Conservation (phyloP, 2,888 invertebrate species). For the Selenia dentaria region DNA sequence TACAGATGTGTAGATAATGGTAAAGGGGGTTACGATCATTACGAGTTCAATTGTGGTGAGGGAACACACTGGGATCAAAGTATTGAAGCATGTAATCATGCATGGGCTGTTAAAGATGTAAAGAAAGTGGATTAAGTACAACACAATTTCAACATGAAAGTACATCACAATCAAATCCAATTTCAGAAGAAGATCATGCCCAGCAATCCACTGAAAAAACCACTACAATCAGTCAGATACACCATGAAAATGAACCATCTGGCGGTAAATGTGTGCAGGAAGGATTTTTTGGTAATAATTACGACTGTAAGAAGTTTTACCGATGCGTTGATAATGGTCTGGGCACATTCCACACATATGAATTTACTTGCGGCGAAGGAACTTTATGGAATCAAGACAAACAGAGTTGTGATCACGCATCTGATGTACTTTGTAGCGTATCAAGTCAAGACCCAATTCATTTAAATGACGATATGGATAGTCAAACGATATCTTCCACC, state of each 20-base stretch:
- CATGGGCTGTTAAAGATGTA: constrained; percentile 23
- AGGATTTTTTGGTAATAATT: constrained; percentile 84
- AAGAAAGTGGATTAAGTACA: constrained; percentile 36
- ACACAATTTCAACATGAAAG: constrained; percentile 16
- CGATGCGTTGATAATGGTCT: constrained; percentile 85
- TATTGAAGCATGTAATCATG: constrained; percentile 80
- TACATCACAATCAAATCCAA: constrained; percentile 29
- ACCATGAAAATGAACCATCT: constrained; percentile 12
- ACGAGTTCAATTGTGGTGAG: constrained; percentile 83
- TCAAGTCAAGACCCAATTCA: constrained; percentile 17
- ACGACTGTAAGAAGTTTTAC: constrained; percentile 88
- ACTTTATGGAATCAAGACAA: constrained; percentile 84
- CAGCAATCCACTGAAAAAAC: constrained; percentile 21
- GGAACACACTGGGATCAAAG: constrained; percentile 86
- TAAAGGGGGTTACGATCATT: constrained; percentile 71
- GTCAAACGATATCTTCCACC: constrained; percentile 12
- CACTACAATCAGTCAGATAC: constrained; percentile 13
- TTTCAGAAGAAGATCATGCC: constrained; percentile 17
- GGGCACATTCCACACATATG: constrained; percentile 75
- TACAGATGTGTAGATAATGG: constrained; percentile 86
- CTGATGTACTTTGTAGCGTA: constrained; percentile 16
- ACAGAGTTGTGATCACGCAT: constrained; percentile 81
- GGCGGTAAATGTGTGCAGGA: constrained; percentile 23
- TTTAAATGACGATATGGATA: constrained; percentile 23
- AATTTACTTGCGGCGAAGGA: constrained; percentile 84